These are phyloP conservation scores for Digitonthophagus gazella DNA, from an alignment of 2,888 invertebrate species.

Conservation along the genomic window DNA sequence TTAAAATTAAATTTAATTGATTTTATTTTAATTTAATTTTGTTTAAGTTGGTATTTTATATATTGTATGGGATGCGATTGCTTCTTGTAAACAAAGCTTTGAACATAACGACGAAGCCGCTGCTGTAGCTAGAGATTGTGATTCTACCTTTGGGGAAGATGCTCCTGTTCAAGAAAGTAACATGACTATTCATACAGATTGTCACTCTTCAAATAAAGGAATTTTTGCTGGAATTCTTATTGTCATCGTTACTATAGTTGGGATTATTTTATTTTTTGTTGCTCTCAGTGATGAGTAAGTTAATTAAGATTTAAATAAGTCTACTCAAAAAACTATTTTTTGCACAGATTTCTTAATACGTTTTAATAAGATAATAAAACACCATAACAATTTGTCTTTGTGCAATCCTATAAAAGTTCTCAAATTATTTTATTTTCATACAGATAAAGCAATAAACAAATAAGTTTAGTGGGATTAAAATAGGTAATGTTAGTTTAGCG, in stretches of 20 bases:
- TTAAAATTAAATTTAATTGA: background rate
- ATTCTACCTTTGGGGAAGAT: slow-evolving; percentile 29
- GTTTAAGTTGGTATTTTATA: slow-evolving; percentile 65
- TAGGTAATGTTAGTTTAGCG: too few relatives aligned
- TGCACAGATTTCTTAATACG: background rate
- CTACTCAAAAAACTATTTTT: background rate
- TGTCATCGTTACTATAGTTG: slow-evolving; percentile 58
- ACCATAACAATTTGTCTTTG: too few relatives aligned
- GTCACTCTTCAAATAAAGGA: slow-evolving; percentile 74
- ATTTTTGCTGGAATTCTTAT: slow-evolving; percentile 64
- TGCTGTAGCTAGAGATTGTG: slow-evolving; percentile 36
- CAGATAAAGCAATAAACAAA: too few relatives aligned
- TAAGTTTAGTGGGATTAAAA: too few relatives aligned
- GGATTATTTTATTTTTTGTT: slow-evolving; percentile 62
- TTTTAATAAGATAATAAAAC: too few relatives aligned
- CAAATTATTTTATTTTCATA: too few relatives aligned
- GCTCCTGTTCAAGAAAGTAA: slow-evolving; percentile 46
- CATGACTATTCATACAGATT: slow-evolving; percentile 66
- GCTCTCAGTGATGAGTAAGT: slow-evolving; percentile 55
- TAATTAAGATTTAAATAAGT: background rate
- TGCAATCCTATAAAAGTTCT: too few relatives aligned
- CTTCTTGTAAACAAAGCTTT: slow-evolving; percentile 54
- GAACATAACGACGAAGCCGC: slow-evolving; percentile 44
- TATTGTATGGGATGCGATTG: slow-evolving; percentile 74
- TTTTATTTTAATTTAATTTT: background rate